These are phyloP conservation scores for Athalia circularis DNA, from an alignment of 2,888 invertebrate genomes.

Conservation along the genomic window DNA sequence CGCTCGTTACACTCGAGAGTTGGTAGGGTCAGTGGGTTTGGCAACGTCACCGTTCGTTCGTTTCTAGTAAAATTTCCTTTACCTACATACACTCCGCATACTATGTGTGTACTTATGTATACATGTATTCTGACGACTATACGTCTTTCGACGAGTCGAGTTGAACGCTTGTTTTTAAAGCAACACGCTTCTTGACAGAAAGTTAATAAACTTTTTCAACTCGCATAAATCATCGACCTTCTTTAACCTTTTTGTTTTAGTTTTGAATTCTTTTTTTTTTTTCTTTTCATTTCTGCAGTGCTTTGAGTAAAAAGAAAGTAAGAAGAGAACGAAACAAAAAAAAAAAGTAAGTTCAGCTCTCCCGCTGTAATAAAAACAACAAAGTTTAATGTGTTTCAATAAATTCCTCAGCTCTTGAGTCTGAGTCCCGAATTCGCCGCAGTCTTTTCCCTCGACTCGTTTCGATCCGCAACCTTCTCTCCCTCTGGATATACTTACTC, in stretches of 20 bases:
- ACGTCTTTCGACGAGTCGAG: constrained; percentile 15
- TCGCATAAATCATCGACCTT: constrained; percentile 67
- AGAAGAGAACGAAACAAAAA: too few species aligned
- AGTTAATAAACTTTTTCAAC: constrained; percentile 67
- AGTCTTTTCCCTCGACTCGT: neutral
- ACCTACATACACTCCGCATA: neutral
- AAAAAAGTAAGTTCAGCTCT: too few species aligned
- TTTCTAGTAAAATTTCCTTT: neutral
- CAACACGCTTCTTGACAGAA: constrained; percentile 63
- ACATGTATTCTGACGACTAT: neutral
- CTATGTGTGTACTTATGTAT: neutral
- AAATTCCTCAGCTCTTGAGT: constrained; percentile 54
- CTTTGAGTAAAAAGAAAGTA: constrained; percentile 9
- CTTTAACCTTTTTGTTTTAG: constrained; percentile 51
- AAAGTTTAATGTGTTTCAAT: constrained; percentile 64
- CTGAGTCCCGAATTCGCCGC: too few species aligned
- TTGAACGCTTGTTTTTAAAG: constrained; percentile 47
- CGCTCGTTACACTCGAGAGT: neutral
- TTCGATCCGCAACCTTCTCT: neutral
- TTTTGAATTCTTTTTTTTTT: neutral
- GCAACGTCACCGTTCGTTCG: constrained; percentile 9
- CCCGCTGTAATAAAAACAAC: constrained; percentile 55
- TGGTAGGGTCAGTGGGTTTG: neutral
- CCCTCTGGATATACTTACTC: neutral
- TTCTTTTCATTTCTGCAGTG: neutral